Evolutionary conservation across 1,140 invertebrate species (phyloP).

Genomic region (Atta cephalotes): DNA sequence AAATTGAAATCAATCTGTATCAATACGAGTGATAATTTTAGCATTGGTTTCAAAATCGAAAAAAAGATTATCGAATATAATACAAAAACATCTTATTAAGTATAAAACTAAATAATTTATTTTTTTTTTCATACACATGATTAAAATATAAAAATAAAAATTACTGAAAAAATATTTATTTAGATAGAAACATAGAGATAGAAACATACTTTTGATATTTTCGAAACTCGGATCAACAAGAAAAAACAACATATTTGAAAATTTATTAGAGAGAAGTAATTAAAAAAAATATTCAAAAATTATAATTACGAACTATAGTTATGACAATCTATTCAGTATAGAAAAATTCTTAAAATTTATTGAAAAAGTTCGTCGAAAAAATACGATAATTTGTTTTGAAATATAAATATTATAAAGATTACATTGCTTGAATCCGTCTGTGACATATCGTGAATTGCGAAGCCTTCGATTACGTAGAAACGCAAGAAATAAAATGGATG

Average conservation of each 20-base stretch:
- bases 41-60: neutral
- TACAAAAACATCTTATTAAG: neutral
- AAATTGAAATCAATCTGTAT: slow-evolving; percentile 52
- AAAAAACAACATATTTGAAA: neutral
- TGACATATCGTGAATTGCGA: neutral
- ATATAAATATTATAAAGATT: neutral
- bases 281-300: too few species aligned
- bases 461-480: slow-evolving; percentile 42
- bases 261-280: neutral
- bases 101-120: slow-evolving; percentile 1
- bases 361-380: neutral
- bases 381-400: neutral
- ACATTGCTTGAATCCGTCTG: neutral
- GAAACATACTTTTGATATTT: neutral
- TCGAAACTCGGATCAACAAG: neutral
- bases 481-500: slow-evolving; percentile 49
- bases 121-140: neutral
- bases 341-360: neutral
- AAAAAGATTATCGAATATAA: neutral
- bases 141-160: neutral
- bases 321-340: neutral
- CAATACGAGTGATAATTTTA: slow-evolving; percentile 44
- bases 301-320: too few species aligned
- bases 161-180: neutral
- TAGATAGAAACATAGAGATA: neutral